phyloP scores from a whole-genome alignment of 2,797 vertebrate genomes.

The Sparus aurata region DNA sequence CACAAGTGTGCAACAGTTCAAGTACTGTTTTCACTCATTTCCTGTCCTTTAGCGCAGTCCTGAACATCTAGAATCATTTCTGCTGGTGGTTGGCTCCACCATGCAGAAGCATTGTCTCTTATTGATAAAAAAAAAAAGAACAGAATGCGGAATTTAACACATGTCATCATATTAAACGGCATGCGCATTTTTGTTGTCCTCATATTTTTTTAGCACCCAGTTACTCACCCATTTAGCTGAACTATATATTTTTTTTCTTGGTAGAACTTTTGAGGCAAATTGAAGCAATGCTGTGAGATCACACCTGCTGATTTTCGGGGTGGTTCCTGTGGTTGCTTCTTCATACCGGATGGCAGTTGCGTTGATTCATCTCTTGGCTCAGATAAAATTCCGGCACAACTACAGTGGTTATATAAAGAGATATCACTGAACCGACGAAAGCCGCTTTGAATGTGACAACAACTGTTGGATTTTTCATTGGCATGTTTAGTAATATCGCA shows the following conservation, averaged over 20 bases:
- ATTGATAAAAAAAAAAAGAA: background rate
- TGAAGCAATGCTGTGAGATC: constrained; percentile 24
- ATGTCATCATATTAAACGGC: background rate
- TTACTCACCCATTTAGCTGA: background rate
- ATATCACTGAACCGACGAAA: background rate
- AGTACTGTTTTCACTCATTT: background rate
- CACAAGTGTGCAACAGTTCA: background rate
- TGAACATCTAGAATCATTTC: background rate
- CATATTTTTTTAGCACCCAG: background rate
- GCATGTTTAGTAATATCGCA: background rate
- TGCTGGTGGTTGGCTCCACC: background rate
- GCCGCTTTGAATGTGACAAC: background rate
- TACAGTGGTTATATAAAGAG: background rate
- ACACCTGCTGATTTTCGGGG: background rate
- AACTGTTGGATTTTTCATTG: background rate
- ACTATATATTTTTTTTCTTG: background rate
- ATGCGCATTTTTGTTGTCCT: background rate
- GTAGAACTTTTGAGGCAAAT: background rate
- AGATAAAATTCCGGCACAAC: background rate
- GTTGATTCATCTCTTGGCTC: background rate
- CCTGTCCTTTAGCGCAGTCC: background rate
- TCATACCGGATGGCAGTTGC: background rate
- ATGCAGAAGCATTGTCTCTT: background rate
- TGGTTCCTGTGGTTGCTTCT: background rate
- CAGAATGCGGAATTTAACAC: background rate